Evolutionary conservation across 2,113 vertebrate genomes (phyloP).

Genomic region (Craseonycteris thonglongyai): DNA sequence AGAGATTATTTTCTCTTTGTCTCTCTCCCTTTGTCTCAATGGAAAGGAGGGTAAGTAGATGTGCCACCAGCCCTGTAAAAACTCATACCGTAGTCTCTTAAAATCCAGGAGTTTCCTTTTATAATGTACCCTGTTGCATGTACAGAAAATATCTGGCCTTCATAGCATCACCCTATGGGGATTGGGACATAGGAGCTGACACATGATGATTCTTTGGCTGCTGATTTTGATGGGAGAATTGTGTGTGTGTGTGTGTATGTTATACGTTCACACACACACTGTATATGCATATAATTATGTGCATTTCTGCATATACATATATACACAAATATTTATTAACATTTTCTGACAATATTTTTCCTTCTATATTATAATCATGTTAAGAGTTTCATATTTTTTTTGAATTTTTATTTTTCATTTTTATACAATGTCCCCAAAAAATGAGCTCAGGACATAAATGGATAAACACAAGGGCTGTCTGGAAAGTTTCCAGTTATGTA

Average conservation of each 20-base stretch:
- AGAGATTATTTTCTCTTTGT: background rate
- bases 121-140: background rate
- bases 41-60: background rate
- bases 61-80: background rate
- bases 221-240: background rate
- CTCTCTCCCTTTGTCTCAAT: background rate
- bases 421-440: background rate
- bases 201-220: background rate
- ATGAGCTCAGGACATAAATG: background rate
- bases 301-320: no score
- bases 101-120: background rate
- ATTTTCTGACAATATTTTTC: background rate
- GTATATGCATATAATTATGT: background rate
- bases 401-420: background rate
- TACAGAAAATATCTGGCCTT: background rate
- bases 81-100: background rate
- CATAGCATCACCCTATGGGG: background rate
- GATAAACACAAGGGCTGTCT: background rate
- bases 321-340: background rate
- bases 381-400: background rate
- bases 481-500: no score
- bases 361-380: background rate
- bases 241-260: background rate
- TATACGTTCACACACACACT: no score
- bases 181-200: background rate